Evolutionary conservation across 2,113 vertebrate genomes (phyloP).

Genomic region (Vimba vimba): DNA sequence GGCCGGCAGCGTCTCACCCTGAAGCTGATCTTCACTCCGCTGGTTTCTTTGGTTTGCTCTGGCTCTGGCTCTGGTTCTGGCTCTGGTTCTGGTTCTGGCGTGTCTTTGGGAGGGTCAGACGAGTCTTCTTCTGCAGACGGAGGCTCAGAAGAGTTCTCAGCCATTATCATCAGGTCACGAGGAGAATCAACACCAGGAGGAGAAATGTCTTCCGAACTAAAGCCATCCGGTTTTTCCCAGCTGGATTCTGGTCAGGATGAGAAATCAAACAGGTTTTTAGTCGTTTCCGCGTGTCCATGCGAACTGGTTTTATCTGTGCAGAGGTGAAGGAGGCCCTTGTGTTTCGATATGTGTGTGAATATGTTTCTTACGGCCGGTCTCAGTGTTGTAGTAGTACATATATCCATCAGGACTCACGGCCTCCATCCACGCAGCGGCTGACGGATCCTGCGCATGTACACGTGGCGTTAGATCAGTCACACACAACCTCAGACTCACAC

Average conservation of each 20-base stretch:
- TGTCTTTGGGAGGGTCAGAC: slow-evolving; percentile 43
- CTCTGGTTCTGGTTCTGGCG: slow-evolving; percentile 47
- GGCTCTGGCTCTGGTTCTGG: not conserved
- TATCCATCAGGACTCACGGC: slow-evolving; percentile 87
- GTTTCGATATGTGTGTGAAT: not conserved
- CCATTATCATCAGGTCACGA: slow-evolving; percentile 38
- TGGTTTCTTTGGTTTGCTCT: slow-evolving; percentile 44
- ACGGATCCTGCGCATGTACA: slow-evolving; percentile 53
- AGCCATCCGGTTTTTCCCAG: slow-evolving; percentile 88
- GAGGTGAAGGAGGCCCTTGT: too few species aligned
- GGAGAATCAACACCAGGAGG: slow-evolving; percentile 16
- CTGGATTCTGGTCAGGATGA: slow-evolving; percentile 82
- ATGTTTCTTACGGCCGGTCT: slow-evolving; percentile 83
- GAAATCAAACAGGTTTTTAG: not conserved
- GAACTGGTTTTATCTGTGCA: too few species aligned
- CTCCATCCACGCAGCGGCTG: slow-evolving; percentile 81
- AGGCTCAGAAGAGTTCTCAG: slow-evolving; percentile 59
- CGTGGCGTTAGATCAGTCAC: not conserved
- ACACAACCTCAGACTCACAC: not conserved
- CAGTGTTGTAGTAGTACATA: slow-evolving; percentile 90
- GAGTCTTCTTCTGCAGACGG: slow-evolving; percentile 62
- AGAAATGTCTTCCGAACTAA: slow-evolving; percentile 37
- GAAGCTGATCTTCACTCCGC: slow-evolving; percentile 73
- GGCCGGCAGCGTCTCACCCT: slow-evolving; percentile 72
- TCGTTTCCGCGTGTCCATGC: too few species aligned